Base-by-base conservation (phyloP, 2,888 invertebrate genomes). In the Tetheella fluctuosa region DNA sequence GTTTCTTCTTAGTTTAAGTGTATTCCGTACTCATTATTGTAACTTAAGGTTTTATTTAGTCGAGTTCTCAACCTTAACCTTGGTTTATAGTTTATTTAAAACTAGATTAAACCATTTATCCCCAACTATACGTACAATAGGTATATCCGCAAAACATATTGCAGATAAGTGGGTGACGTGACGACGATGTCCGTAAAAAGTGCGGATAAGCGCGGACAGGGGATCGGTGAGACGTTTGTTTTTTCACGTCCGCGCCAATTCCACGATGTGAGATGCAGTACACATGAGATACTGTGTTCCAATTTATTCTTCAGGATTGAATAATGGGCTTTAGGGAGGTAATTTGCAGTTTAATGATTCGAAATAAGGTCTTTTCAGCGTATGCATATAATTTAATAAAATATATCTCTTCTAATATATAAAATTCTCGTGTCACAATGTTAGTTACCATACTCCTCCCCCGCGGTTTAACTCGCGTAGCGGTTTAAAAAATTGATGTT, bases 201-300 rank as follows among this genome's bases (percentile, higher is more conserved):
- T 78, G 75, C 73, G 79, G 76, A 70, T 75, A 77, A 79, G 77
- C 73, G 63, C 64, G 73, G 78, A 74, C 73, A 75, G 66, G 74
- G 72, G 68, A 52, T 54, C 59, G 48, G 48, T 20, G 76, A 73
- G 73, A 69, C 74, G 79, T 80, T 83, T 83, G 86, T 84, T 86
- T 86, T 87, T 87, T 79, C 77, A 68, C 71, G 72, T 76, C 74
- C 79, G 66, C 74, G 75, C 70, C 84, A 81, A 86, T 86, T 80
- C 74, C 67, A 68, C 64, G 74, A 73, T 69, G 70, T 69, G 65
- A 58, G 60, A 20, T 4, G 20, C 1, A 65, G 3, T 69, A 61
- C 54, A 84, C 76, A 76, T 2, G 83, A 73, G 75, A 64, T 59
- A 17, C 3, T 10, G 59, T 23, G 54, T 1, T 25, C 17, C 17